Base-by-base conservation (phyloP, 2,113 vertebrate species). In the Patagioenas fasciata region DNA sequence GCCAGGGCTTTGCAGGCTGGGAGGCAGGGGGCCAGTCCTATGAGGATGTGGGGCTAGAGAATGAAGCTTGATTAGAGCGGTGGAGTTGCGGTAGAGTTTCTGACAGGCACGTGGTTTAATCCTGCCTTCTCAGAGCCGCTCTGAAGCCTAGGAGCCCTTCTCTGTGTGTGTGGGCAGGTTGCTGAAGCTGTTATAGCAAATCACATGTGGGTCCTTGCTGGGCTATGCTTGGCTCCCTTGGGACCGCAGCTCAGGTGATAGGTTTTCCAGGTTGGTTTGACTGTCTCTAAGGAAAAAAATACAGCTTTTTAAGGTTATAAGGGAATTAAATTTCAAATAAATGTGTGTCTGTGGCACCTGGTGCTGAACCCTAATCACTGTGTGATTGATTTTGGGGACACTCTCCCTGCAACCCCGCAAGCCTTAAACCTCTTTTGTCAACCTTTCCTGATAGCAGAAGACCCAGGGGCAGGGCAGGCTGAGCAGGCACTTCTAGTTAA, bases 1-100 rank as follows among this genome's bases (percentile, higher is more conserved):
- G 83, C 16, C 5, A 8, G 58, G 53, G 10, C n/a, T 74, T 57
- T 1, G 0, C 18, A n/a, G 74, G 91, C 28, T 71, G 24, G 20
- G 29, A 65, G 54, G 67, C 9, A 9, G 50, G 47, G 18, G 4
- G 31, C 24, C 64, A 44, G 36, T 40, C n/a, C 61, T 0, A 0
- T 1, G 5, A 71, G 25, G 25, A 7, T 29, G 15, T 13, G 20
- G 44, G 38, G 44, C 8, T 80, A 11, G 71, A 72, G 44, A 48
- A 83, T 3, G 23, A 57, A n/a, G 19, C 23, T 75, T 51, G 47
- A 34, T 72, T 80, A 29, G 60, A 53, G 21, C 2, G 3, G 11
- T 18, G 28, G 11, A 78, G 47, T 7, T n/a, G 21, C 2, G 3
- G 40, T 40, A 14, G 40, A 40, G 75, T 25, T 64, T 54, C 85